Base-by-base conservation (phyloP, 92 coral and sea anemone species). In the Paramuricea clavata region DNA sequence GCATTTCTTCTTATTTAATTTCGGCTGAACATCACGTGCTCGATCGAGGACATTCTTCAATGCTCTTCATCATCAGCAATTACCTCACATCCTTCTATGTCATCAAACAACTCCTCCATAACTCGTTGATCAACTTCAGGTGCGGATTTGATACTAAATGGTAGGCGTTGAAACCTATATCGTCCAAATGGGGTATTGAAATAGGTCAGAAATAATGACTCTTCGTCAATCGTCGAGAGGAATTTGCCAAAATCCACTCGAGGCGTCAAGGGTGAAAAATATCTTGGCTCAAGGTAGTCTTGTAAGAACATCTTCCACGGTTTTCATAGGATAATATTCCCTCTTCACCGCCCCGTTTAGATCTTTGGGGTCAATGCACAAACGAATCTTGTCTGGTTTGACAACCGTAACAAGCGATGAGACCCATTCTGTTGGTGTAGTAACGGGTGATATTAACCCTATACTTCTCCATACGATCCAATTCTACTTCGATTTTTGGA, bases 331-430 rank as follows among this genome's bases (percentile, higher is more conserved):
- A 83, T 87, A 88, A 56, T 88, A 83, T 25, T 91, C 91, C 1
- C 89, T 61, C 47, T 34, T 76, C n/a, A 87, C 49, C 0, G 86
- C 94, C n/a, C 82, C 84, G 60, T 87, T 91, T n/a, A 88, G 84
- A 72, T 87, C 85, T 31, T 86, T 84, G 9, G 94, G 94, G 73
- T 88, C 91, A 27, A 91, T 91, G 76, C 94, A 91, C 30, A 91
- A 67, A 35, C 91, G 73, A 15, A 91, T 87, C 70, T 91, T 87
- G 23, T 84, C 89, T n/a, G 33, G 76, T 64, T 91, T 91, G 49
- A 83, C 88, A 52, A 72, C 78, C 30, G 83, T 41, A 22, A 86
- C 90, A 64, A 86, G 76, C n/a, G 90, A 90, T 28, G 83, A 86
- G 13, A 90, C 91, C 88, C 93, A 91, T 8, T 41, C 54, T 0